These are phyloP conservation scores for Trimorus sp. DNA, from an alignment of 2,888 invertebrate species.

Conservation along the genomic window DNA sequence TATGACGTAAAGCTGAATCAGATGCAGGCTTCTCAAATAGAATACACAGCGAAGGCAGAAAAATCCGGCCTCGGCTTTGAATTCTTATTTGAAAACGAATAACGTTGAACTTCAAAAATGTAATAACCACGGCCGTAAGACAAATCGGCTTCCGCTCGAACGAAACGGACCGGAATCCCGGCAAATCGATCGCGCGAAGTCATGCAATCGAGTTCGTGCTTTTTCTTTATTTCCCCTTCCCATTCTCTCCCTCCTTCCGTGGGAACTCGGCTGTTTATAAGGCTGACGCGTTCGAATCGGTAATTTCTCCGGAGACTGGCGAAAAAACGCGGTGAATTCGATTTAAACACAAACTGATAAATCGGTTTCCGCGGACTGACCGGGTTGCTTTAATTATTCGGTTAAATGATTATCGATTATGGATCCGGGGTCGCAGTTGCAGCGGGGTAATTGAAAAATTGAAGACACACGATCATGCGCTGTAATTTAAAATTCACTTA, in stretches of 20 bases:
- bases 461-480: too few relatives aligned
- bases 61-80: constrained; percentile 42
- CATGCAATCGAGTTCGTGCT: constrained; percentile 8
- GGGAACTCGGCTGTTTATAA: constrained; percentile 18
- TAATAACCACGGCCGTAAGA: constrained; percentile 12
- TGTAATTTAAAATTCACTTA: neutral
- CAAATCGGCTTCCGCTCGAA: neutral
- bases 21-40: constrained; percentile 53
- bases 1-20: constrained; percentile 53
- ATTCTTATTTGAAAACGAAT: constrained; percentile 56
- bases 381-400: neutral
- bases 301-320: constrained; percentile 35
- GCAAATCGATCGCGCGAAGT: constrained; percentile 5
- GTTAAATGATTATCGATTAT: neutral
- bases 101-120: constrained; percentile 48
- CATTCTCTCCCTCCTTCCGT: neutral
- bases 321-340: constrained; percentile 3
- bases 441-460: too few relatives aligned
- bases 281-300: constrained; percentile 27
- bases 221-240: neutral
- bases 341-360: constrained; percentile 12
- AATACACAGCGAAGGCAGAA: constrained; percentile 41
- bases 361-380: constrained; percentile 6
- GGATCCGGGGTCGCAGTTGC: too few relatives aligned
- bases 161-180: neutral